Percentiles rank a stretch among this genome's conserved stretches.
phyloP scores from a whole-genome alignment of 2,113 vertebrate species.

The Myotis lucifugus region DNA sequence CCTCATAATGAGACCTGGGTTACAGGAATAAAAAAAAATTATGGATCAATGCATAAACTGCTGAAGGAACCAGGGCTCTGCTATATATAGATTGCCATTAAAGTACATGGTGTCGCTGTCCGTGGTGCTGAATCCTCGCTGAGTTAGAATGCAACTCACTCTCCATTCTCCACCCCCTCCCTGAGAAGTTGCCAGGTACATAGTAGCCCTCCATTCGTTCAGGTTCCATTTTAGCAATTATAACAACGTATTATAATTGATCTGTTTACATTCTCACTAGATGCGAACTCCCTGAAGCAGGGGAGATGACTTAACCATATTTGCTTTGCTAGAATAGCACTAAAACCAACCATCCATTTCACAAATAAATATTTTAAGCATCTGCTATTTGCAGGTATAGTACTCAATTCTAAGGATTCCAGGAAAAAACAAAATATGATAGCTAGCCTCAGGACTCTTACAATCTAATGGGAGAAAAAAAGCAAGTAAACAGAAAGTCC shows the following conservation, averaged over 20 bases:
- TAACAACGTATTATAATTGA: not conserved
- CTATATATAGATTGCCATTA: not conserved
- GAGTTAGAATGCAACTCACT: not conserved
- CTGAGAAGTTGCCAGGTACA: not conserved
- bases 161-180: not conserved
- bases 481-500: not conserved
- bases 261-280: not conserved
- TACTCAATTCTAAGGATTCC: constrained; percentile 37
- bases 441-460: not conserved
- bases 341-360: not conserved
- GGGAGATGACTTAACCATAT: not conserved
- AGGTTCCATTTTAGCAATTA: not conserved
- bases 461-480: not conserved
- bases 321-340: constrained; percentile 14
- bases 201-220: not conserved
- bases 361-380: constrained; percentile 50
- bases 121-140: not conserved
- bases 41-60: not conserved
- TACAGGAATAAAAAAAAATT: not conserved
- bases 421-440: constrained; percentile 1
- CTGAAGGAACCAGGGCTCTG: not conserved
- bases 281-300: not conserved
- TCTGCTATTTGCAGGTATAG: not conserved
- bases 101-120: not conserved
- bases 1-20: not conserved